phyloP scores from a whole-genome alignment of 2,797 vertebrate species.

The Tokudaia tokunoshimensis region DNA sequence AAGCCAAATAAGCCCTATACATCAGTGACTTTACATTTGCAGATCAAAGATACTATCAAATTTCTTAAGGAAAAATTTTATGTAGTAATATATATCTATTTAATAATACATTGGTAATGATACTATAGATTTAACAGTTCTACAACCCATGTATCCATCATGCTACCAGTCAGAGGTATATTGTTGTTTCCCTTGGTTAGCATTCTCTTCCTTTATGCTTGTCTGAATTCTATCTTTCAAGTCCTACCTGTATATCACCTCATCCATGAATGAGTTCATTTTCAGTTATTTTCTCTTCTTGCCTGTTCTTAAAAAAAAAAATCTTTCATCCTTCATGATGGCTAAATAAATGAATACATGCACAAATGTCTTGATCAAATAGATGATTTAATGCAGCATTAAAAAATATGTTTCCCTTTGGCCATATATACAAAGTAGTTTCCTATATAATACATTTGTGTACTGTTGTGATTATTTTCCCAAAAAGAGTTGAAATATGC shows the following conservation, averaged over 20 bases:
- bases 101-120: neutral
- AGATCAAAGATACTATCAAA: neutral
- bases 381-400: neutral
- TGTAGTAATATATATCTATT: neutral
- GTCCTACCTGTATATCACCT: neutral
- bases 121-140: neutral
- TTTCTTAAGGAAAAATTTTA: slow-evolving; percentile 26
- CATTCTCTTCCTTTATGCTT: neutral
- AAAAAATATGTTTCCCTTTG: slow-evolving; percentile 1
- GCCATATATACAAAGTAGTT: neutral
- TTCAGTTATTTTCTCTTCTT: slow-evolving; percentile 50
- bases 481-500: slow-evolving; percentile 53
- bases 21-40: slow-evolving; percentile 39
- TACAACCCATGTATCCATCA: neutral
- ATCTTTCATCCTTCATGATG: neutral
- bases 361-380: neutral
- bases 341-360: neutral
- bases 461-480: neutral
- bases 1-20: neutral
- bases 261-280: slow-evolving; percentile 48
- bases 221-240: slow-evolving; percentile 29
- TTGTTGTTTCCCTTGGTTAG: neutral
- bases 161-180: neutral
- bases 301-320: neutral
- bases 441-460: slow-evolving; percentile 44